Evolutionary conservation across 2,113 vertebrate genomes (phyloP).

Genomic region (Chiloscyllium plagiosum): DNA sequence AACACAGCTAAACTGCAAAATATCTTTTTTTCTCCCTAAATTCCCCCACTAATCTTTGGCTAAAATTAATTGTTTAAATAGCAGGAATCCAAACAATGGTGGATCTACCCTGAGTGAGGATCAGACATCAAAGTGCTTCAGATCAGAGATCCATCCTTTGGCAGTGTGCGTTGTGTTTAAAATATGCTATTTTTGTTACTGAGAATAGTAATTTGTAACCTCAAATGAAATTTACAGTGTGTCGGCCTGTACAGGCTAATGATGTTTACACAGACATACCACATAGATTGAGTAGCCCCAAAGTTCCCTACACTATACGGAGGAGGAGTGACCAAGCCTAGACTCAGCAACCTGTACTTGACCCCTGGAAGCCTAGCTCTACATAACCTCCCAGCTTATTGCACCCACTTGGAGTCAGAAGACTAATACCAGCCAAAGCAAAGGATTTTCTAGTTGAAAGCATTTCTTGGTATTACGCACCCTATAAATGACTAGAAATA

Average conservation of each 20-base stretch:
- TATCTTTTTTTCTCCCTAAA: neutral
- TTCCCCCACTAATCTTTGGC: neutral
- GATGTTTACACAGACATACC: conserved; percentile 81
- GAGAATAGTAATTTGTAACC: conserved; percentile 59
- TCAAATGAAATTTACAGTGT: conserved; percentile 65
- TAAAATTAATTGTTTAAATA: conserved; percentile 32
- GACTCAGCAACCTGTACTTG: conserved; percentile 62
- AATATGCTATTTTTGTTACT: conserved; percentile 54
- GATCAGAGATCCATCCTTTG: conserved; percentile 36
- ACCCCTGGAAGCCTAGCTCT: conserved; percentile 63
- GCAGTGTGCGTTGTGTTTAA: conserved; percentile 37
- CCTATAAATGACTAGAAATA: conserved; percentile 36
- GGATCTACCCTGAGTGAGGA: conserved; percentile 4
- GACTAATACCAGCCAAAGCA: conserved; percentile 55
- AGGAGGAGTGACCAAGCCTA: conserved; percentile 55
- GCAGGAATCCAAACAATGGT: conserved; percentile 36
- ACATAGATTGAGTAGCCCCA: conserved; percentile 57
- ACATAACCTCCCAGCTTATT: conserved; percentile 45
- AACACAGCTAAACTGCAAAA: neutral
- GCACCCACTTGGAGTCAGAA: conserved; percentile 56
- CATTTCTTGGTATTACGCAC: conserved; percentile 49
- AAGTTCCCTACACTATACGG: conserved; percentile 50
- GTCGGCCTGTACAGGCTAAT: conserved; percentile 59
- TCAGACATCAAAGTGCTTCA: conserved; percentile 34
- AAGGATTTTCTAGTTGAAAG: conserved; percentile 53